These are phyloP conservation scores for Mico argentatus DNA, from an alignment of 2,797 vertebrate genomes.

Conservation along the genomic window DNA sequence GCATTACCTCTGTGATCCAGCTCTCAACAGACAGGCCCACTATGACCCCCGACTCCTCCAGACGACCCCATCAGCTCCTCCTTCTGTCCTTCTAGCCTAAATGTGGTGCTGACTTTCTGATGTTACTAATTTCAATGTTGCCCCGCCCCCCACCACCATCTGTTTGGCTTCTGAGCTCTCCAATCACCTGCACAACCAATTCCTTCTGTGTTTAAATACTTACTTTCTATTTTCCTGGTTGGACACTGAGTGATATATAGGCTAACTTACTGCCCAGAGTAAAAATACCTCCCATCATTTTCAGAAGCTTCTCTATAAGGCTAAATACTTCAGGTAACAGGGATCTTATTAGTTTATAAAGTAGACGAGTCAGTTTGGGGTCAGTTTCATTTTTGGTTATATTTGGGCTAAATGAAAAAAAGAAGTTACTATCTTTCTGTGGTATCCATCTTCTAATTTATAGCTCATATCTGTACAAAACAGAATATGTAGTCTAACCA, in stretches of 20 bases:
- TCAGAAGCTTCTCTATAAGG: neutral
- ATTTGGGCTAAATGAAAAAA: neutral
- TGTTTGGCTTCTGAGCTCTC: neutral
- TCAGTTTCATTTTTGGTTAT: conserved; percentile 29
- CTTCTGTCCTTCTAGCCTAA: neutral
- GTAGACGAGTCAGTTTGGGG: neutral
- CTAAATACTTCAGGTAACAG: neutral
- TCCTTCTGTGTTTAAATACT: conserved; percentile 26
- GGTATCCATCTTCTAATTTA: neutral
- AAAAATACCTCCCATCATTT: neutral
- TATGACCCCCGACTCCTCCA: neutral
- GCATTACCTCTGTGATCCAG: neutral
- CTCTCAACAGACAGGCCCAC: neutral
- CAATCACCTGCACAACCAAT: neutral
- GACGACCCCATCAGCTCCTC: neutral
- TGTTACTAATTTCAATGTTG: neutral
- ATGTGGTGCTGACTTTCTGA: neutral
- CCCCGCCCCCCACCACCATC: neutral
- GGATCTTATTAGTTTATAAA: neutral
- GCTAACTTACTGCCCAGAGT: neutral
- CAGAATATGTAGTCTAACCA: neutral
- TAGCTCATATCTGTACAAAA: neutral
- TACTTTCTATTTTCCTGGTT: conserved; percentile 33
- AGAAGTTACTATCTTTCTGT: neutral
- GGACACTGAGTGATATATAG: neutral